phyloP scores from a whole-genome alignment of 2,797 vertebrate genomes.

The Tiaroga cobitis region DNA sequence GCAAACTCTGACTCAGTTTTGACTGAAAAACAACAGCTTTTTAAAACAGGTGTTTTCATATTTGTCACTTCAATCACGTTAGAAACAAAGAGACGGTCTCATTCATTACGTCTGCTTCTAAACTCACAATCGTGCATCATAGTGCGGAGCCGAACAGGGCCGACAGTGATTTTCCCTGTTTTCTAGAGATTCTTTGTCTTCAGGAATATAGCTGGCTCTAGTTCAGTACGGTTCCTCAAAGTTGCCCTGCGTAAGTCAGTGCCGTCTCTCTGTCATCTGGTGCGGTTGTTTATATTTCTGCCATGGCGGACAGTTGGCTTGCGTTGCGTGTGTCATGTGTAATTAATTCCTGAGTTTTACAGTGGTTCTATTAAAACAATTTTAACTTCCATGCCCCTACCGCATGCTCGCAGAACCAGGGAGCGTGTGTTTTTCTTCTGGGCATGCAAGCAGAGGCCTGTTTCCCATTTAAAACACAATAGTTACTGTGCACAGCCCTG shows the following conservation, averaged over 20 bases:
- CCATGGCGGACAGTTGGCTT: slow-evolving; percentile 61
- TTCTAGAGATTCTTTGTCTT: slow-evolving; percentile 33
- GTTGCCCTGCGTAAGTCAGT: slow-evolving; percentile 15
- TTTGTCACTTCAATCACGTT: slow-evolving; percentile 13
- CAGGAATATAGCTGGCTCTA: slow-evolving; percentile 28
- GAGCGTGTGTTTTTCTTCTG: slow-evolving; percentile 53
- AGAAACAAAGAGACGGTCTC: neutral
- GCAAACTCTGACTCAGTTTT: slow-evolving; percentile 10
- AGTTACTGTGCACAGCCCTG: slow-evolving; percentile 46
- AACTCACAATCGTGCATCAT: slow-evolving; percentile 25
- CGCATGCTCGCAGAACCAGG: slow-evolving; percentile 58
- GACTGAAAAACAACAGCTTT: slow-evolving; percentile 43
- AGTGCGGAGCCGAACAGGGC: neutral
- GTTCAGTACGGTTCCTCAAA: slow-evolving; percentile 4
- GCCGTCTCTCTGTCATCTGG: slow-evolving; percentile 37
- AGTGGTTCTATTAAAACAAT: slow-evolving; percentile 70
- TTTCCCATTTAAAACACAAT: slow-evolving; percentile 68
- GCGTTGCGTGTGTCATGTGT: slow-evolving; percentile 65
- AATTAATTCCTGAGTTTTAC: slow-evolving; percentile 71
- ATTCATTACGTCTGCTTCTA: slow-evolving; percentile 22
- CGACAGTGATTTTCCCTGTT: slow-evolving; percentile 24
- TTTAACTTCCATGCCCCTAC: slow-evolving; percentile 57
- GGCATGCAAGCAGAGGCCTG: slow-evolving; percentile 64
- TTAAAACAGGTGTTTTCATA: slow-evolving; percentile 32
- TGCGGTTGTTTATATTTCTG: slow-evolving; percentile 69